Evolutionary conservation across 2,888 invertebrate species (phyloP).

Genomic region (Sarcophaga rosellei): DNA sequence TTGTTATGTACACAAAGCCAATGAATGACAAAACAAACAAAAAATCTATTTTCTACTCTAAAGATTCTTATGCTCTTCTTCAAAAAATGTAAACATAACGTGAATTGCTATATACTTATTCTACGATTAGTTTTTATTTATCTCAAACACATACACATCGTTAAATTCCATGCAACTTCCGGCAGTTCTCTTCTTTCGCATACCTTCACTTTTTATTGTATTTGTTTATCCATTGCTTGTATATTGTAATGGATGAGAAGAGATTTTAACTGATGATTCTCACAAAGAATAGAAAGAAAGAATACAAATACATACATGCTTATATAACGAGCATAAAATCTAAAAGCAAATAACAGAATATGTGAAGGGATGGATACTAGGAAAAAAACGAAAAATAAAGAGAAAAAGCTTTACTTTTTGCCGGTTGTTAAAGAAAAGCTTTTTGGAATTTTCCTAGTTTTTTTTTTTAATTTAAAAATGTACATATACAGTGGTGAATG

Average conservation of each 20-base stretch:
- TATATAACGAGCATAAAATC: not conserved
- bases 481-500: too few species aligned
- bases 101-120: slow-evolving; percentile 15
- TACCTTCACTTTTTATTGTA: not conserved
- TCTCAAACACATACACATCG: too few species aligned
- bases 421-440: slow-evolving; percentile 26
- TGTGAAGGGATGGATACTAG: not conserved
- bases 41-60: not conserved
- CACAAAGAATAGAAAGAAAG: not conserved
- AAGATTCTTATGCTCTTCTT: not conserved
- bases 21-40: not conserved
- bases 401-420: slow-evolving; percentile 34
- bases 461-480: not conserved
- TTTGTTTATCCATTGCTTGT: not conserved
- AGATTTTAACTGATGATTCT: not conserved
- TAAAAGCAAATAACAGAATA: not conserved
- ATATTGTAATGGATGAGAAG: not conserved
- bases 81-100: slow-evolving; percentile 30
- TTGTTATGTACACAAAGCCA: not conserved
- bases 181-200: slow-evolving; percentile 4
- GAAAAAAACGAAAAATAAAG: not conserved
- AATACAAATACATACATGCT: not conserved
- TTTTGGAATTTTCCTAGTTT: not conserved
- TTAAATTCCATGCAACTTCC: slow-evolving; percentile 14
- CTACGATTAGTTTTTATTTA: not conserved